A percentile compares a stretch with the other conserved stretches of the same genome.
Evolutionary conservation across 64 coral and sea anemone species (phyloP).

Genomic region (Stichodactyla mertensii): DNA sequence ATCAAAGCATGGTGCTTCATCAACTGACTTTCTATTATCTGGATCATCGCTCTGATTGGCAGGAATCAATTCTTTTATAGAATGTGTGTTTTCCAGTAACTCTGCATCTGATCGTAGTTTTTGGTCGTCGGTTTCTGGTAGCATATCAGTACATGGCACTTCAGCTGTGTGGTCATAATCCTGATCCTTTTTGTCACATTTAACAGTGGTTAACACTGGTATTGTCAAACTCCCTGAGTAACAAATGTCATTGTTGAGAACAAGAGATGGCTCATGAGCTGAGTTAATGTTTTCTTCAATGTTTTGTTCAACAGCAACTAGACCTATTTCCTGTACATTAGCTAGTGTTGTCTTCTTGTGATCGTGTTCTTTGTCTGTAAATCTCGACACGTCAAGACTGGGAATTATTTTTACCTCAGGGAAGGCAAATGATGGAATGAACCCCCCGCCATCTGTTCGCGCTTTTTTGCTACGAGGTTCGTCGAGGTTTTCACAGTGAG

Average conservation of each 20-base stretch:
- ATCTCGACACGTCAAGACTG: background rate
- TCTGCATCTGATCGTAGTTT: background rate
- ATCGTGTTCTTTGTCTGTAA: background rate
- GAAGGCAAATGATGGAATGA: background rate
- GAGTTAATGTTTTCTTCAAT: too few relatives aligned
- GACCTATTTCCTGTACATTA: background rate
- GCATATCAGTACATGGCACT: background rate
- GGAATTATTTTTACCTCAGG: background rate
- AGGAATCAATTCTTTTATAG: background rate
- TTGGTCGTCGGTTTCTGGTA: background rate
- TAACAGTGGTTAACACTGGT: too few relatives aligned
- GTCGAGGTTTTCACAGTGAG: background rate
- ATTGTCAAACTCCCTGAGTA: too few relatives aligned
- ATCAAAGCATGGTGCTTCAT: too few relatives aligned
- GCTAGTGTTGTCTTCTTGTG: background rate
- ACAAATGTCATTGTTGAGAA: too few relatives aligned
- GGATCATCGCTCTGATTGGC: background rate
- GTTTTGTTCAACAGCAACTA: too few relatives aligned
- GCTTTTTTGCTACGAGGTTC: background rate
- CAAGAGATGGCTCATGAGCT: too few relatives aligned
- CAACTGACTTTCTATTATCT: too few relatives aligned
- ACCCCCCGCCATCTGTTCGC: background rate
- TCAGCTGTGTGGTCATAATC: background rate
- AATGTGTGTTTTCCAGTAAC: background rate
- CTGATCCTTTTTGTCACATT: background rate